Evolutionary conservation across 1,140 invertebrate species (phyloP).

Genomic region (Diachasmimorpha longicaudata): DNA sequence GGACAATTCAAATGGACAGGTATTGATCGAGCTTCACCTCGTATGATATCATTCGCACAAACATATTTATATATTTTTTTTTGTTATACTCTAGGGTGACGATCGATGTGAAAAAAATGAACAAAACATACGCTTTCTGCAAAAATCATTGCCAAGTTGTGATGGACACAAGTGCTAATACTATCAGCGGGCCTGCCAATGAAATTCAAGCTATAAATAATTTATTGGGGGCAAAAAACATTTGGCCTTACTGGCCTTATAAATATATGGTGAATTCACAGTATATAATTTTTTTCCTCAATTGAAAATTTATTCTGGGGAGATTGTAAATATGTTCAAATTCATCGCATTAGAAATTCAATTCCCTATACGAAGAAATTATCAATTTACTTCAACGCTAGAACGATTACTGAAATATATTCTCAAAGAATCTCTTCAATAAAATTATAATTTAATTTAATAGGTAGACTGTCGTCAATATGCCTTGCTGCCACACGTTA

Average conservation of each 20-base stretch:
- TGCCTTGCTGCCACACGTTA: constrained; percentile 70
- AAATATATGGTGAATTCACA: constrained; percentile 63
- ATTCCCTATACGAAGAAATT: too few relatives aligned
- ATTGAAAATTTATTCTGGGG: too few relatives aligned
- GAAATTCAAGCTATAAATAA: constrained; percentile 75
- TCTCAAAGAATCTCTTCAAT: background rate
- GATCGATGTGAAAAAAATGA: constrained; percentile 49
- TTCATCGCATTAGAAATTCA: too few relatives aligned
- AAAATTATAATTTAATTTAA: constrained; percentile 15
- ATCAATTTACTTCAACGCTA: too few relatives aligned
- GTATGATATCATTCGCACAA: constrained; percentile 6
- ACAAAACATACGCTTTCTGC: constrained; percentile 56
- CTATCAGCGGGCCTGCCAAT: constrained; percentile 74
- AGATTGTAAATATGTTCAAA: background rate
- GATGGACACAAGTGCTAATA: constrained; percentile 81
- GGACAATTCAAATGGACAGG: constrained; percentile 82
- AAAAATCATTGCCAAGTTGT: constrained; percentile 71
- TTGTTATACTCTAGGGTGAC: constrained; percentile 30
- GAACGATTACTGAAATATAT: too few relatives aligned
- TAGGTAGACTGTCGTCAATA: constrained; percentile 65
- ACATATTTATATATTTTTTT: constrained; percentile 33
- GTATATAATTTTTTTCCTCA: background rate
- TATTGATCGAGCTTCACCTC: background rate
- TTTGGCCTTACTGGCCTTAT: constrained; percentile 46
- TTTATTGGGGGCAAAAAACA: constrained; percentile 69